phyloP scores from a whole-genome alignment of 2,113 vertebrate genomes.

The Microcebus griseorufus region DNA sequence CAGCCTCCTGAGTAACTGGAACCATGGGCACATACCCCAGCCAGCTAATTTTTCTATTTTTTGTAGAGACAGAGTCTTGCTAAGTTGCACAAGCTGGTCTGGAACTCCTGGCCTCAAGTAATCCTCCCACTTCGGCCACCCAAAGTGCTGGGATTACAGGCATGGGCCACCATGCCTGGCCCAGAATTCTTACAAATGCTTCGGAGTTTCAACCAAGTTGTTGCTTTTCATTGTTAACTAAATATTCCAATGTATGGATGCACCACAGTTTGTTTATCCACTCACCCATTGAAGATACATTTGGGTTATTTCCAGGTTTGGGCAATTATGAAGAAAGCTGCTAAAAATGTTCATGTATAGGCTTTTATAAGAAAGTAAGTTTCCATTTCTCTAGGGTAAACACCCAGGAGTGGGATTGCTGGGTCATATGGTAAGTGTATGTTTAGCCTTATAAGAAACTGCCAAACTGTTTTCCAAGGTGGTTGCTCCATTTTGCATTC shows the following conservation, averaged over 20 bases:
- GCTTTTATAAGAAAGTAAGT: not conserved
- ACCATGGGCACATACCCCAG: no score
- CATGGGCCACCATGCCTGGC: no score
- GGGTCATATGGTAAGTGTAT: not conserved
- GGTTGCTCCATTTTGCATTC: not conserved
- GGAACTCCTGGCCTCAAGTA: no score
- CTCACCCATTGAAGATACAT: not conserved
- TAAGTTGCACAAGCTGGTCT: no score
- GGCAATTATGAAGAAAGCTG: constrained; percentile 12
- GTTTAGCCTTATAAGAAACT: not conserved
- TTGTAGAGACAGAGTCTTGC: no score
- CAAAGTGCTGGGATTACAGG: no score
- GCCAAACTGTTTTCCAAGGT: not conserved
- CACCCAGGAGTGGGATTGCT: not conserved
- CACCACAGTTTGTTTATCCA: not conserved
- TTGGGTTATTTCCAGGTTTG: not conserved
- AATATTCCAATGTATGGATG: not conserved
- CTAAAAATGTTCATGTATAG: not conserved
- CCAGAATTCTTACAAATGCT: constrained; percentile 13
- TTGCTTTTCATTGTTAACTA: not conserved
- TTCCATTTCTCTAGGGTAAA: not conserved
- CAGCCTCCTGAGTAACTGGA: no score
- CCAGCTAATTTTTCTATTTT: no score
- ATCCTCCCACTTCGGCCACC: no score
- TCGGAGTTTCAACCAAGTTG: not conserved